Evolutionary conservation across 2,888 invertebrate species (phyloP).

Genomic region (Apodemia duryi): DNA sequence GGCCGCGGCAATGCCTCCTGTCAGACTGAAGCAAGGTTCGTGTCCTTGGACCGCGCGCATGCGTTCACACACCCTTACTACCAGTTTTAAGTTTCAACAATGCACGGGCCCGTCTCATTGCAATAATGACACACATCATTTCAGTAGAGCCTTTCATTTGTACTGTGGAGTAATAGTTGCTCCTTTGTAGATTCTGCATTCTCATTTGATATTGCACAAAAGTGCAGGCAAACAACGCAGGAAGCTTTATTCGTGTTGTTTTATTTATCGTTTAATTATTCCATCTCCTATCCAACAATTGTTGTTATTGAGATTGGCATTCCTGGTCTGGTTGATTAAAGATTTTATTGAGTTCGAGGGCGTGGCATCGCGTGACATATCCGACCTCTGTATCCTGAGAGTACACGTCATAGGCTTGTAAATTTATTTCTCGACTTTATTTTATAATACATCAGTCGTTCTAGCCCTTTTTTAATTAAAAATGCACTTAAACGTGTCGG

Average conservation of each 20-base stretch:
- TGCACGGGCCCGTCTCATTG: constrained; percentile 40
- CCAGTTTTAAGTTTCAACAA: constrained; percentile 55
- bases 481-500: too few species aligned
- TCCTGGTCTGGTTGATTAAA: constrained; percentile 23
- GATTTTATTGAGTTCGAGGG: constrained; percentile 30
- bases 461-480: too few species aligned
- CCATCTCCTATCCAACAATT: constrained; percentile 11
- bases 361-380: constrained; percentile 41
- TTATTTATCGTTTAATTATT: constrained; percentile 7
- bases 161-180: constrained; percentile 31
- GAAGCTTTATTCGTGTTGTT: not conserved
- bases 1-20: constrained; percentile 65
- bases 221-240: not conserved
- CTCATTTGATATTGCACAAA: constrained; percentile 33
- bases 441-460: too few species aligned
- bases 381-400: constrained; percentile 13
- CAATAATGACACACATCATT: constrained; percentile 45
- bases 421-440: not conserved
- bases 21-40: constrained; percentile 70
- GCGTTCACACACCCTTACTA: constrained; percentile 64
- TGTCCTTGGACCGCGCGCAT: constrained; percentile 70
- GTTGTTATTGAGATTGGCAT: constrained; percentile 31
- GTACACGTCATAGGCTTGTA: not conserved
- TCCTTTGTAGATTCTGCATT: constrained; percentile 36
- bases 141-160: constrained; percentile 33